Conservation (phyloP, 2,113 vertebrate genomes). For the Carassius gibelio region DNA sequence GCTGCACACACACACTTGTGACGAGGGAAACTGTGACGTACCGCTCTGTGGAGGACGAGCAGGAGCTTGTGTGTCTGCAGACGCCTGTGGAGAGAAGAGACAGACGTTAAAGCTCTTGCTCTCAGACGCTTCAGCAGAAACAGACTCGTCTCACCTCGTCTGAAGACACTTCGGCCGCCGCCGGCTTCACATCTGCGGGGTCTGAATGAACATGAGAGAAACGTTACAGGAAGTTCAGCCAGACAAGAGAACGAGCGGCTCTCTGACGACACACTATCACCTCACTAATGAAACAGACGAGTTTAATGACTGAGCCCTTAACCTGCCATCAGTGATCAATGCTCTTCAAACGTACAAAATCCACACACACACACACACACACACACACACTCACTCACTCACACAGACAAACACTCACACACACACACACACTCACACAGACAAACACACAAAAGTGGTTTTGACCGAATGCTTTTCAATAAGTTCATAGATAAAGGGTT, state of each 20-base stretch:
- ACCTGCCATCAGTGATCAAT: too few relatives aligned
- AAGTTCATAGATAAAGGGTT: neutral
- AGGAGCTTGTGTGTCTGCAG: neutral
- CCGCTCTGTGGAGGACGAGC: neutral
- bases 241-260: neutral
- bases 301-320: neutral
- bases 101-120: neutral
- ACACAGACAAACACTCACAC: neutral
- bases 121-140: neutral
- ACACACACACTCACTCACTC: neutral
- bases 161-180: neutral
- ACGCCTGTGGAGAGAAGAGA: constrained; percentile 18
- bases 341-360: too few relatives aligned
- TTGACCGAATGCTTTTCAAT: neutral
- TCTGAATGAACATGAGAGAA: constrained; percentile 22
- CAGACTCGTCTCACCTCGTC: neutral
- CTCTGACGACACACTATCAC: neutral
- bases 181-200: constrained; percentile 14
- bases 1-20: too few relatives aligned
- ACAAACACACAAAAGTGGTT: neutral
- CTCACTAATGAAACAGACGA: neutral
- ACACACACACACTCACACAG: neutral
- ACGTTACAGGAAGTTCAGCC: neutral
- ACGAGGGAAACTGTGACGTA: neutral
- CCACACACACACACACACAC: neutral